These are phyloP conservation scores for Porites evermanni DNA, from an alignment of 92 coral and sea anemone species.

Conservation along the genomic window DNA sequence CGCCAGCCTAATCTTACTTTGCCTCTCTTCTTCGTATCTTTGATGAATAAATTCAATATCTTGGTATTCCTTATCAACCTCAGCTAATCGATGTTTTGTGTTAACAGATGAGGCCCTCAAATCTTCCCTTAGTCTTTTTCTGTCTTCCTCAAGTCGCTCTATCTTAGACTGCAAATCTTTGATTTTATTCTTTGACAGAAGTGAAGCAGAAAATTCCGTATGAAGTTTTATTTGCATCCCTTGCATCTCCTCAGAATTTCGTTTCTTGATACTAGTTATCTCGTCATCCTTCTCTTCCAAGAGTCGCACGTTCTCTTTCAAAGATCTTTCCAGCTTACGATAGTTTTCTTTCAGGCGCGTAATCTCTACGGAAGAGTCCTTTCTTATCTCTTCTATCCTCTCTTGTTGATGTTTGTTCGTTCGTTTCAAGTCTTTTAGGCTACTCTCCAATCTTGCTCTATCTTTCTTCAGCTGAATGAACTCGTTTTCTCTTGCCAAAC, in stretches of 20 bases:
- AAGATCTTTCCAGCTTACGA: conserved; percentile 70
- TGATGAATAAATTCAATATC: conserved; percentile 71
- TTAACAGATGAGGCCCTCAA: conserved; percentile 34
- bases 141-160: conserved; percentile 72
- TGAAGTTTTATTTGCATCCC: conserved; percentile 72
- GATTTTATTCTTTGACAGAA: conserved; percentile 63
- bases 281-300: conserved; percentile 77
- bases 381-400: conserved; percentile 72
- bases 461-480: conserved; percentile 74
- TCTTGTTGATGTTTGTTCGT: conserved; percentile 76
- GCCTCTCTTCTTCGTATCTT: conserved; percentile 79
- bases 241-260: conserved; percentile 67
- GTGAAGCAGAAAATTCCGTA: conserved; percentile 61
- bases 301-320: conserved; percentile 59
- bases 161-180: conserved; percentile 77
- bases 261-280: conserved; percentile 57
- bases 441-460: conserved; percentile 64
- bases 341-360: conserved; percentile 70
- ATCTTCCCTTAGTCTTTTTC: conserved; percentile 67
- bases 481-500: conserved; percentile 74
- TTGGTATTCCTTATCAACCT: conserved; percentile 41
- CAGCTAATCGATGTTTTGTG: conserved; percentile 52
- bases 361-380: conserved; percentile 69
- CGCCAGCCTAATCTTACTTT: conserved; percentile 72
- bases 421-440: conserved; percentile 68